These are phyloP conservation scores for Dendrolimus punctatus DNA, from an alignment of 1,140 invertebrate genomes.

Conservation along the genomic window DNA sequence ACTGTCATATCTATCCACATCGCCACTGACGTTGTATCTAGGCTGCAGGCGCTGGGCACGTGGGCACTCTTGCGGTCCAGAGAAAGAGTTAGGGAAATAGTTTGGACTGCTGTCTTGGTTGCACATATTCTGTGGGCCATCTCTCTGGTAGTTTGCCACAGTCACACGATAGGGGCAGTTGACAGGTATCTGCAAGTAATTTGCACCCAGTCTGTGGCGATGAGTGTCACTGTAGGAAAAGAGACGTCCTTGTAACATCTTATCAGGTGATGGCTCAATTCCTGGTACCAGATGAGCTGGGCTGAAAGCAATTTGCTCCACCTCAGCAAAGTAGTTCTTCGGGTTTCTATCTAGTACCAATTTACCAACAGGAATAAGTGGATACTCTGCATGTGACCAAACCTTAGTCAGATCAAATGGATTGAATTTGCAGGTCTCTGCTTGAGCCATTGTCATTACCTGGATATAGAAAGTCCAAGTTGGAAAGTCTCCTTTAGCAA, in stretches of 20 bases:
- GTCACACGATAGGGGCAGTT: constrained; percentile 88
- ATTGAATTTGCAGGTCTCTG: constrained; percentile 84
- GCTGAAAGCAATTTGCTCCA: constrained; percentile 96
- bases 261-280: constrained; percentile 93
- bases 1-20: constrained; percentile 84
- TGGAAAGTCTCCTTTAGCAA: constrained; percentile 85
- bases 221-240: constrained; percentile 97
- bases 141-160: constrained; percentile 88
- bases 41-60: constrained; percentile 72
- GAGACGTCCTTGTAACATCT: constrained; percentile 95
- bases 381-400: constrained; percentile 93
- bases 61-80: constrained; percentile 79
- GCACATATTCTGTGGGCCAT: constrained; percentile 81
- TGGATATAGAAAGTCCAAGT: constrained; percentile 87
- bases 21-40: constrained; percentile 72
- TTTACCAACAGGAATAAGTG: constrained; percentile 93
- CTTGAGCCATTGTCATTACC: constrained; percentile 83
- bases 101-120: constrained; percentile 90
- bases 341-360: constrained; percentile 92
- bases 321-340: constrained; percentile 93
- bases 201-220: constrained; percentile 92
- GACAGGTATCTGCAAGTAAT: constrained; percentile 95
- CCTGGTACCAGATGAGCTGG: constrained; percentile 94
- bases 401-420: constrained; percentile 95
- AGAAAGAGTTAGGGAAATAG: constrained; percentile 97